Percentiles rank a stretch among this genome's conserved stretches.
Evolutionary conservation across 2,797 vertebrate species (phyloP).

Genomic region (Sebastiscus tertius): DNA sequence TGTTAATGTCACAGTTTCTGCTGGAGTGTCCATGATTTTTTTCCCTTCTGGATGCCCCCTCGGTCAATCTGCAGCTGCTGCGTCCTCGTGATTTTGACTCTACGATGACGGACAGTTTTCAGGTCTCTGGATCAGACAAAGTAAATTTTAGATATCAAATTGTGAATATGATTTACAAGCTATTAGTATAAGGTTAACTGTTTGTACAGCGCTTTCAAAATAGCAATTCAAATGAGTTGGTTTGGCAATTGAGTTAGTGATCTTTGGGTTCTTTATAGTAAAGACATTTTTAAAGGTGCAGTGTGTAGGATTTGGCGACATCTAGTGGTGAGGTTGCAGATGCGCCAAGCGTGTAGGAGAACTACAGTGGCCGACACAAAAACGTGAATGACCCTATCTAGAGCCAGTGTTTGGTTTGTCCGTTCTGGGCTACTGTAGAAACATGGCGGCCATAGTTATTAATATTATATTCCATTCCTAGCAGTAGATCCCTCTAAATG

Average conservation of each 20-base stretch:
- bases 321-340: too few relatives aligned
- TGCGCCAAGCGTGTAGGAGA: too few relatives aligned
- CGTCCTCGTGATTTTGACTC: not conserved
- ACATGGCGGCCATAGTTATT: too few relatives aligned
- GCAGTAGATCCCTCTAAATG: too few relatives aligned
- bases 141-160: not conserved
- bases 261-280: not conserved
- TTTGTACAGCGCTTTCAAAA: not conserved
- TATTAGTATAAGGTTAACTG: not conserved
- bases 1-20: conserved; percentile 5
- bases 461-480: too few relatives aligned
- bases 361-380: too few relatives aligned
- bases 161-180: not conserved
- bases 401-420: too few relatives aligned
- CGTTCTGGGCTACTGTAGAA: too few relatives aligned
- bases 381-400: too few relatives aligned
- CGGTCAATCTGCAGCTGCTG: conserved; percentile 1
- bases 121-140: conserved; percentile 48
- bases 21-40: not conserved
- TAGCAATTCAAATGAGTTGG: not conserved
- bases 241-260: not conserved
- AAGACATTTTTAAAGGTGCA: not conserved
- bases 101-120: conserved; percentile 22
- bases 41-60: not conserved
- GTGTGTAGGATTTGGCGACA: too few relatives aligned